Evolutionary conservation across 2,888 invertebrate genomes (phyloP).

Genomic region (Idaea straminata): DNA sequence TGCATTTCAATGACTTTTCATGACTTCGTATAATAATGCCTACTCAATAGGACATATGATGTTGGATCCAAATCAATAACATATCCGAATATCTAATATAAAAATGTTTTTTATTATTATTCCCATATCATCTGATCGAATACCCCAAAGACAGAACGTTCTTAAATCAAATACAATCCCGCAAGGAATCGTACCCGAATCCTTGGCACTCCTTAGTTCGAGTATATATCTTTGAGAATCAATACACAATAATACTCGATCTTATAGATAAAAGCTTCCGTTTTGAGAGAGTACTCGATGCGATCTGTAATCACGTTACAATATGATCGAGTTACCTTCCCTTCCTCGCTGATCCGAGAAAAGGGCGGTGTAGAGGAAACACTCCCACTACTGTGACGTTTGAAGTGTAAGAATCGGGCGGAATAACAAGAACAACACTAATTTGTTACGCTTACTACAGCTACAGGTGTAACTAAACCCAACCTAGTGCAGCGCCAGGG

Average conservation of each 20-base stretch:
- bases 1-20: too few species aligned
- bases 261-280: slow-evolving; percentile 69
- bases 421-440: too few species aligned
- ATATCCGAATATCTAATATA: too few species aligned
- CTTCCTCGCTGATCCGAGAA: slow-evolving; percentile 57
- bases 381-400: not conserved
- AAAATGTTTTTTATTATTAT: not conserved
- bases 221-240: not conserved
- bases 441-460: too few species aligned
- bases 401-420: not conserved
- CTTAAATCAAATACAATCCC: not conserved
- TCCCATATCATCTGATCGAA: not conserved
- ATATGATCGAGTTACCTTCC: slow-evolving; percentile 69
- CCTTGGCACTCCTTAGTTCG: not conserved
- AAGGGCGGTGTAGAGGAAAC: slow-evolving; percentile 42
- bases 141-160: not conserved
- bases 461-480: too few species aligned
- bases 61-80: too few species aligned
- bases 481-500: too few species aligned
- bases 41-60: too few species aligned
- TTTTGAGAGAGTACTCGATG: slow-evolving; percentile 42
- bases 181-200: not conserved
- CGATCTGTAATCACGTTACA: slow-evolving; percentile 65
- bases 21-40: too few species aligned
- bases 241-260: slow-evolving; percentile 49